Percentiles rank a stretch among this genome's conserved stretches.
phyloP scores from a whole-genome alignment of 2,888 invertebrate genomes.

The Sabellastarte sp. region DNA sequence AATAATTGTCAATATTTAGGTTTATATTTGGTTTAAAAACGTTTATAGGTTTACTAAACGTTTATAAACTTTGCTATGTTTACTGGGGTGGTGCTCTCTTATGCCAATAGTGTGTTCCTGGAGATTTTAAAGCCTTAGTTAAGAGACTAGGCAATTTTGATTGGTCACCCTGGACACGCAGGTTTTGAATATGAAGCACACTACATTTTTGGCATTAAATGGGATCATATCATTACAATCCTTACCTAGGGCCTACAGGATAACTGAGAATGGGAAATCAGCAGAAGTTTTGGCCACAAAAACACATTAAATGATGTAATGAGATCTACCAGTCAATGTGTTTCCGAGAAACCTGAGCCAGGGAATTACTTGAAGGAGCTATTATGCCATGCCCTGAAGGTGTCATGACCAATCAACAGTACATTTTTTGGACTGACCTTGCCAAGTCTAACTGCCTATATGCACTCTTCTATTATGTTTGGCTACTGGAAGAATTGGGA shows the following conservation, averaged over 20 bases:
- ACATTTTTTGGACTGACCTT: conserved; percentile 40
- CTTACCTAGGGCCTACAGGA: conserved; percentile 44
- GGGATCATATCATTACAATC: conserved; percentile 33
- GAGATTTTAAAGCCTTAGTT: conserved; percentile 32
- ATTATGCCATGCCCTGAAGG: conserved; percentile 31
- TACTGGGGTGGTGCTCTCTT: conserved; percentile 43
- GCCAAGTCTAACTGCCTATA: conserved; percentile 32
- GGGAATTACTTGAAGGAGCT: conserved; percentile 31
- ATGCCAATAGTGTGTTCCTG: conserved; percentile 41
- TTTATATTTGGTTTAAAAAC: too few species aligned
- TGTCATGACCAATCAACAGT: conserved; percentile 28
- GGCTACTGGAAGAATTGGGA: conserved; percentile 41
- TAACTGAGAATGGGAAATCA: conserved; percentile 34
- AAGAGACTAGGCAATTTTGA: conserved; percentile 33
- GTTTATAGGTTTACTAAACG: too few species aligned
- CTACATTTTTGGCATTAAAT: conserved; percentile 29
- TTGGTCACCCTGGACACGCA: conserved; percentile 43
- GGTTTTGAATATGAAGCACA: conserved; percentile 41
- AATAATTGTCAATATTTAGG: too few species aligned
- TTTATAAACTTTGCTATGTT: too few species aligned
- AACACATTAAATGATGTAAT: conserved; percentile 32
- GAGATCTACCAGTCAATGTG: conserved; percentile 20
- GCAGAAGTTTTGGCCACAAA: conserved; percentile 40
- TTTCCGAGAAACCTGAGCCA: background rate
- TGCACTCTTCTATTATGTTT: conserved; percentile 42